Conservation (phyloP, 2,797 vertebrate species). For the Notoglanidium macrostoma region DNA sequence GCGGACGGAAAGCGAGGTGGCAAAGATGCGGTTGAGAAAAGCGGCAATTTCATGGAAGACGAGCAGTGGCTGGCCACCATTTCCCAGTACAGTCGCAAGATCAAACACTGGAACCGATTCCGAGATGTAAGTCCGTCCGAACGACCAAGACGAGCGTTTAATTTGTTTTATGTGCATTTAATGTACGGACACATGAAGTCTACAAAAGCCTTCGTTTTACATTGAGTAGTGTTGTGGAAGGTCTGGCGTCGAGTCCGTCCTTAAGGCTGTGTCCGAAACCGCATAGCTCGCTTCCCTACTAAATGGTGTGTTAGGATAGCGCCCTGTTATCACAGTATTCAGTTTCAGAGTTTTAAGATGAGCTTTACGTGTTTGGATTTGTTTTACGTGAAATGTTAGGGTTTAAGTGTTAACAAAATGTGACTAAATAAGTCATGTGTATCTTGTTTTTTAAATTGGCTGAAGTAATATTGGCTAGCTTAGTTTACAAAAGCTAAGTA, state of each 20-base stretch:
- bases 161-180: neutral
- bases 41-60: constrained; percentile 97
- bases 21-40: constrained; percentile 81
- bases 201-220: neutral
- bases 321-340: neutral
- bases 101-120: constrained; percentile 99
- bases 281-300: neutral
- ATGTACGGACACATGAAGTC: neutral
- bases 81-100: constrained; percentile 96
- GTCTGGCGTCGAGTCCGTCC: constrained; percentile 22
- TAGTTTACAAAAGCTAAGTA: neutral
- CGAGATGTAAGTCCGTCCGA: constrained; percentile 88
- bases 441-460: neutral
- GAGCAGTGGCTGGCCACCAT: constrained; percentile 99
- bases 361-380: neutral
- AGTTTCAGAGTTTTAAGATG: neutral
- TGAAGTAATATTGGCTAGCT: constrained; percentile 6
- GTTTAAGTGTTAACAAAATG: too few species aligned
- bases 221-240: neutral
- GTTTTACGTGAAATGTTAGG: neutral
- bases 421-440: neutral
- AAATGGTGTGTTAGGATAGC: neutral
- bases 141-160: constrained; percentile 40
- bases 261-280: constrained; percentile 27
- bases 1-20: constrained; percentile 74